phyloP scores from a whole-genome alignment of 2,888 invertebrate species.

The Frankliniella fusca region DNA sequence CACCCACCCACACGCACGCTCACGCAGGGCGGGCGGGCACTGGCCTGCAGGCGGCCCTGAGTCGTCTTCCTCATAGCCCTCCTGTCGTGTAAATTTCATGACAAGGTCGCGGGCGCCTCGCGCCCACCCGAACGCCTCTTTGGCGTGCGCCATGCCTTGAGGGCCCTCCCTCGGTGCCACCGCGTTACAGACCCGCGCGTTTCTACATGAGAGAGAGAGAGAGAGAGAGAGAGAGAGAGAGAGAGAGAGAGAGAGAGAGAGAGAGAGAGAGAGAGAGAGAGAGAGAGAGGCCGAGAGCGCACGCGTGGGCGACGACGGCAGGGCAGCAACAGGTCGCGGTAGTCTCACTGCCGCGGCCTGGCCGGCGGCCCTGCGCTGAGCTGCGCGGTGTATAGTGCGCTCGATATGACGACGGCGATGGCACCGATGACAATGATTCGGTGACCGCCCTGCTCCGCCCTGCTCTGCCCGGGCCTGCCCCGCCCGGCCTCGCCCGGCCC shows the following conservation, averaged over 20 bases:
- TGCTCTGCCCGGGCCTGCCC: no score
- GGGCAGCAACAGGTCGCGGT: slow-evolving; percentile 37
- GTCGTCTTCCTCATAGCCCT: slow-evolving; percentile 26
- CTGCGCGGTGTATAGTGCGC: neutral
- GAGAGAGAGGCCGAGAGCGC: neutral
- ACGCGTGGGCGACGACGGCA: slow-evolving; percentile 10
- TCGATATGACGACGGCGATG: no score
- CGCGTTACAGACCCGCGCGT: neutral
- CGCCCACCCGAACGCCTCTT: no score
- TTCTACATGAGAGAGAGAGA: neutral
- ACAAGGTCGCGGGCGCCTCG: no score
- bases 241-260: neutral
- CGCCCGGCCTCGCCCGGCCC: no score
- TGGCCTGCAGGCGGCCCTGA: slow-evolving; percentile 12
- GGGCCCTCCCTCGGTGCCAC: neutral
- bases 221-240: neutral
- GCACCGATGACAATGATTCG: no score
- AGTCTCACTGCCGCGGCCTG: slow-evolving; percentile 34
- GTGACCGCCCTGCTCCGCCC: no score
- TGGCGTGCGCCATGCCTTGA: neutral
- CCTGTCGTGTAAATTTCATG: neutral
- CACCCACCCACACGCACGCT: slow-evolving; percentile 14
- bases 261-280: neutral
- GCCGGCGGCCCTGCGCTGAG: no score
- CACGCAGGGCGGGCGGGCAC: slow-evolving; percentile 32